Base-by-base conservation (phyloP, 2,888 invertebrate genomes). In the Halictus quadricinctus region DNA sequence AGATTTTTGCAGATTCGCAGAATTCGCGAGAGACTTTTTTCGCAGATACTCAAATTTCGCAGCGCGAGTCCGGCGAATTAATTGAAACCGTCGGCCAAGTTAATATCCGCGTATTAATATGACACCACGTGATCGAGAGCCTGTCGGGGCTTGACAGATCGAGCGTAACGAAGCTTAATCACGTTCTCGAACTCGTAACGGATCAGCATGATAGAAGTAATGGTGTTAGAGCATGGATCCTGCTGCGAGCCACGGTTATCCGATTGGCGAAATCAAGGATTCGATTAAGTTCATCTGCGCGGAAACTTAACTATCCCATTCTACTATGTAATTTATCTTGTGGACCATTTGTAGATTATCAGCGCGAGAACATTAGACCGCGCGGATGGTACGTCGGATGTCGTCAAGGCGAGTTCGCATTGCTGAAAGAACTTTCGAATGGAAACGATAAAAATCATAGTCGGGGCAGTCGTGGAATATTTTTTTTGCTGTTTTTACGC, bases 171-270 rank as follows among this genome's bases (percentile, higher is more conserved):
- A 76, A 64, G 29, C 64, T 64, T 46, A 58, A 64, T 60, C 29
- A 64, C 46, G 43, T 76, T 64, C 60, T 18, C 7, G 25, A 46
- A 25, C 75, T 21, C 21, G 60, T 46, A 64, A 29, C 58, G 25
- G 60, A 64, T 76, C 43, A 43, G 21, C 46, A 46, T 46, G 75
- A 25, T 46, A 21, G 60, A 29, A 46, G 46, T 75, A 64, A 75
- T 29, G 18, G 60, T 64, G 29, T 13, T 64, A 21, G 60, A 8
- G 25, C 64, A 43, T 64, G 75, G 43, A 46, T 64, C 60, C 46
- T 64, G 41, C 75, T 29, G 75, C 5, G 64, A 76, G 60, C 75
- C 43, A 29, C 29, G 21, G 29, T 76, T 76, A 64, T 76, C 75
- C 75, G 46, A 60, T 64, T 64, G 46, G 41, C 25, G 66, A 48